Percentiles rank a stretch among this genome's conserved stretches.
These are phyloP conservation scores for Drosophila willistoni DNA, from an alignment of 1,140 invertebrate species.

Conservation along the genomic window DNA sequence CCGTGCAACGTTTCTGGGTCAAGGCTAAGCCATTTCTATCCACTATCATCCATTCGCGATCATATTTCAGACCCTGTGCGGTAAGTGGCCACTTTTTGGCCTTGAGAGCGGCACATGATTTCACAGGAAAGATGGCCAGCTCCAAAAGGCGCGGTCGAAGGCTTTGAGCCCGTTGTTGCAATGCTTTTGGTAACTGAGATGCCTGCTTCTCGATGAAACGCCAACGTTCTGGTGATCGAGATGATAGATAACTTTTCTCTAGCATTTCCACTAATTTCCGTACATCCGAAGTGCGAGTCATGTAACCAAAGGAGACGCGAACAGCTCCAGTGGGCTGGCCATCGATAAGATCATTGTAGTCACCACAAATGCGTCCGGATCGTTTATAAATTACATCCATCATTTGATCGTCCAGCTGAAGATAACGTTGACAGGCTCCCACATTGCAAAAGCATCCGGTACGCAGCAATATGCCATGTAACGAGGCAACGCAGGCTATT, in stretches of 20 bases:
- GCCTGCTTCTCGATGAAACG: constrained; percentile 49
- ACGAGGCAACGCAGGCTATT: constrained; percentile 93
- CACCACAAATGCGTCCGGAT: constrained; percentile 96
- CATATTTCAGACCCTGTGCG: constrained; percentile 91
- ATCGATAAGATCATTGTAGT: constrained; percentile 94
- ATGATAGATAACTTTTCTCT: constrained; percentile 84
- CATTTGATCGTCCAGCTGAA: constrained; percentile 88
- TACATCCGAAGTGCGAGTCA: constrained; percentile 90
- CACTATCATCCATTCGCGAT: constrained; percentile 96
- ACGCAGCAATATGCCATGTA: constrained; percentile 93
- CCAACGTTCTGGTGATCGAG: constrained; percentile 43
- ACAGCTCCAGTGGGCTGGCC: constrained; percentile 96
- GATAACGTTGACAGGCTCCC: constrained; percentile 94
- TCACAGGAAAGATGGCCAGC: constrained; percentile 96
- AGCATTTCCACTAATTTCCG: constrained; percentile 90
- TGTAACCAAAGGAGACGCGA: constrained; percentile 96
- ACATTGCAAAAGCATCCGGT: constrained; percentile 99
- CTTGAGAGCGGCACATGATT: constrained; percentile 94
- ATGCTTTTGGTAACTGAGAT: constrained; percentile 45
- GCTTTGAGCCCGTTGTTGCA: constrained; percentile 52
- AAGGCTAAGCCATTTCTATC: constrained; percentile 90
- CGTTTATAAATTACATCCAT: constrained; percentile 90
- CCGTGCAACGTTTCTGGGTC: constrained; percentile 93
- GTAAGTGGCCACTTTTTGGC: constrained; percentile 89
- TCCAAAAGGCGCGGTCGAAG: constrained; percentile 83